Percentiles rank a stretch among this genome's conserved stretches.
Conservation (phyloP, 2,888 invertebrate genomes). For the Hymenopus coronatus region DNA sequence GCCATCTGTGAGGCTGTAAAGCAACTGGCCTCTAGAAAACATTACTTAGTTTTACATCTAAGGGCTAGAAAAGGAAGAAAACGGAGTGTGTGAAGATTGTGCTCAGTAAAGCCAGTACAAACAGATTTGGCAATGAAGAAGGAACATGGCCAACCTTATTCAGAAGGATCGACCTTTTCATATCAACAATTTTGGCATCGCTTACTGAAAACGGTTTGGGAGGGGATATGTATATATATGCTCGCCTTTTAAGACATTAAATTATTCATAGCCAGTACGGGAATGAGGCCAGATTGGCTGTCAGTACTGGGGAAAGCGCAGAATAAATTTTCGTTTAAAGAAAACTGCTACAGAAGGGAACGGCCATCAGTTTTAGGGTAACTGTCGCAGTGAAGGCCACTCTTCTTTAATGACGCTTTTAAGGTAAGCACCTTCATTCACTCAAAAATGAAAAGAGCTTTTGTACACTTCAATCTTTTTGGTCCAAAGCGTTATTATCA, state of each 20-base stretch:
- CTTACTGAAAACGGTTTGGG: background rate
- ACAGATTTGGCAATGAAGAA: background rate
- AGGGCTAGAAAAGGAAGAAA: background rate
- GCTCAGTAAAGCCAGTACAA: background rate
- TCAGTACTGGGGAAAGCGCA: background rate
- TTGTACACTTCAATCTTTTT: too few relatives aligned
- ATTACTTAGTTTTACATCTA: too few relatives aligned
- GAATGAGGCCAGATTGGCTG: background rate
- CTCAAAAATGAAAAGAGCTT: too few relatives aligned
- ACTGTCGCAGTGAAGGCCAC: background rate
- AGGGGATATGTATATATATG: background rate
- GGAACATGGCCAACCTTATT: background rate
- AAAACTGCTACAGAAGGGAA: background rate
- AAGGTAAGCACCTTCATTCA: too few relatives aligned
- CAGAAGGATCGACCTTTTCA: background rate
- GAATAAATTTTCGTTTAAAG: background rate
- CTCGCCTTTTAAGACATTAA: background rate
- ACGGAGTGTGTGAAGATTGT: background rate
- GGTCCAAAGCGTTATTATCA: too few relatives aligned
- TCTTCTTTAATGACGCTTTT: background rate
- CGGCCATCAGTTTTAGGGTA: background rate
- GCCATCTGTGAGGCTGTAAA: too few relatives aligned
- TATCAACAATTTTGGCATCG: background rate
- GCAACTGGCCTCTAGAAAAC: too few relatives aligned
- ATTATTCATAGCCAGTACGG: background rate